Percentiles rank a stretch among this genome's conserved stretches.
Conservation (phyloP, 1,140 invertebrate genomes). For the Saxidomus purpurata region DNA sequence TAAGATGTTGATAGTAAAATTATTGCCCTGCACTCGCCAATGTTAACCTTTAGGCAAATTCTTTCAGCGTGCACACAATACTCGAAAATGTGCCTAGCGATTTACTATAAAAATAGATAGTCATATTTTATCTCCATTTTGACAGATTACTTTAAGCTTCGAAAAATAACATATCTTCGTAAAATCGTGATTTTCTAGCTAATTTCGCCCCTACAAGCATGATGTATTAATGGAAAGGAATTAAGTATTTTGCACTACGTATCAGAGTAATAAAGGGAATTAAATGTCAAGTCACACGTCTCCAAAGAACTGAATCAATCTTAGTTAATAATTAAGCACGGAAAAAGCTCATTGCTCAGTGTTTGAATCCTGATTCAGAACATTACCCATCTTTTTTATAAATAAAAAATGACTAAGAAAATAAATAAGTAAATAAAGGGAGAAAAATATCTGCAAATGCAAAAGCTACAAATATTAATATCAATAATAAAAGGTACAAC, state of each 20-base stretch:
- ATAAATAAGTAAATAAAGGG: no score
- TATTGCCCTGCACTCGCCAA: constrained; percentile 22
- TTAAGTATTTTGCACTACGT: not conserved
- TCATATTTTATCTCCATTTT: not conserved
- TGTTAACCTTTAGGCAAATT: constrained; percentile 9
- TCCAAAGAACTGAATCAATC: not conserved
- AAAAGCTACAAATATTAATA: not conserved
- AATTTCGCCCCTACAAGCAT: not conserved
- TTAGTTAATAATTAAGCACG: not conserved
- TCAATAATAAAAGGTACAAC: not conserved
- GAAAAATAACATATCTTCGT: not conserved
- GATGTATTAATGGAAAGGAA: not conserved
- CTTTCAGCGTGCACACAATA: not conserved
- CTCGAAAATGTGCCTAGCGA: not conserved
- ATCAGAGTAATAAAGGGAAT: not conserved
- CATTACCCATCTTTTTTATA: no score
- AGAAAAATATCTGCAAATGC: no score
- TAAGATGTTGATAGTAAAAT: constrained; percentile 30
- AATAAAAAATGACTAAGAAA: no score
- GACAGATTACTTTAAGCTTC: not conserved
- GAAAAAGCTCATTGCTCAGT: no score
- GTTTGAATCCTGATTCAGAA: no score
- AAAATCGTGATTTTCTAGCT: not conserved
- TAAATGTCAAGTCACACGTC: not conserved
- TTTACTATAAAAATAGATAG: not conserved